Conservation (phyloP, 2,888 invertebrate species). For the Hyles lineata region DNA sequence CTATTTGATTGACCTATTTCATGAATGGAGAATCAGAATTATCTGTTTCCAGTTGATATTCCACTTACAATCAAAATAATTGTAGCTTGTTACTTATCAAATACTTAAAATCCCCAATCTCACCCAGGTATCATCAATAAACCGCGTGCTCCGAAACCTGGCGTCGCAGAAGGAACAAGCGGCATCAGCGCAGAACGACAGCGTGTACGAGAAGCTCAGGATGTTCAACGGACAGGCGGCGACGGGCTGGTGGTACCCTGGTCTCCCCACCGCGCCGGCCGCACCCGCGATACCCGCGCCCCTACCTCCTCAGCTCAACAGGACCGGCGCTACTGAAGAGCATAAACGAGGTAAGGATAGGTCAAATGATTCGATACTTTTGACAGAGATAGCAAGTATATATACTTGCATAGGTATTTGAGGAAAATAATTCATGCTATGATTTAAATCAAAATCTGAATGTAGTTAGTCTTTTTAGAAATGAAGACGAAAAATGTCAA, state of each 20-base stretch:
- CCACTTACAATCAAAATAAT: no score
- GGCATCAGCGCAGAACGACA: conserved; percentile 92
- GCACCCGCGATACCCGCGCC: conserved; percentile 91
- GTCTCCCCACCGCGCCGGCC: conserved; percentile 88
- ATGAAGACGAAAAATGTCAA: no score
- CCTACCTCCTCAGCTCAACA: conserved; percentile 84
- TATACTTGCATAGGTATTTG: no score
- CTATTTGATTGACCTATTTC: no score
- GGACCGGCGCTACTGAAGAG: conserved; percentile 87
- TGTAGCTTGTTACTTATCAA: background rate
- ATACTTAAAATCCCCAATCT: conserved; percentile 17
- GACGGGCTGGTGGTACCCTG: conserved; percentile 94
- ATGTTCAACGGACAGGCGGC: conserved; percentile 97
- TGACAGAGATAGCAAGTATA: no score
- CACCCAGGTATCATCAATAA: conserved; percentile 97
- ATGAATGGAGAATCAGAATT: no score
- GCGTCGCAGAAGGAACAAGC: conserved; percentile 98
- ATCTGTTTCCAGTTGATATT: no score
- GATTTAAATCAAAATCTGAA: no score
- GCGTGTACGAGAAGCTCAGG: conserved; percentile 96
- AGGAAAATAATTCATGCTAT: background rate
- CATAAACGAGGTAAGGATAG: conserved; percentile 89
- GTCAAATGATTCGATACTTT: background rate
- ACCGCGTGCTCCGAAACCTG: conserved; percentile 97
- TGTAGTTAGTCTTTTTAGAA: no score